A percentile compares a stretch with the other conserved stretches of the same genome.
Conservation (phyloP, 1,140 invertebrate species). For the Tenebrio molitor region DNA sequence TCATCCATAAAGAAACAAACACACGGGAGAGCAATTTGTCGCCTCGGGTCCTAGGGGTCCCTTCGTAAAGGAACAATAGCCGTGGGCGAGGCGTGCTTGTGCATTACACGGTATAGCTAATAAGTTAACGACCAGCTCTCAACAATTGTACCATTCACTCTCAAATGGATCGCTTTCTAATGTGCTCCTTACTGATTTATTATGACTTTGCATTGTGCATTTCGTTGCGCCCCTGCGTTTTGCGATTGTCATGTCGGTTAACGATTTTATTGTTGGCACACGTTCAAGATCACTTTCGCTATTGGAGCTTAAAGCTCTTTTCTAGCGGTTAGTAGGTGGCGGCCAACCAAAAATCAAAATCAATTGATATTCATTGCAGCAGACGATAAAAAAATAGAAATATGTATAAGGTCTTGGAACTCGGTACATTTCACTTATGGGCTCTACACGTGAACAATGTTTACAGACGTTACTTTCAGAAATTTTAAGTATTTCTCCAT, state of each 20-base stretch:
- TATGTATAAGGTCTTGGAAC: no score
- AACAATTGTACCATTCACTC: slow-evolving; percentile 47
- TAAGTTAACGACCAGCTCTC: slow-evolving; percentile 52
- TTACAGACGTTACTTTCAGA: no score
- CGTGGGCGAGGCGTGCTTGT: slow-evolving; percentile 59
- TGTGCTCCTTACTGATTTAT: slow-evolving; percentile 61
- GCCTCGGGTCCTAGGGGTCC: slow-evolving; percentile 26
- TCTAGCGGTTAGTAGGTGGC: no score
- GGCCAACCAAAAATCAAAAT: no score
- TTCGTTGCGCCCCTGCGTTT: slow-evolving; percentile 21
- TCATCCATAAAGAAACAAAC: slow-evolving; percentile 39
- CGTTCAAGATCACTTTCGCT: slow-evolving; percentile 51
- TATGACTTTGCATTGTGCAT: slow-evolving; percentile 48
- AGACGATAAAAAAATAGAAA: no score
- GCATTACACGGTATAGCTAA: slow-evolving; percentile 59
- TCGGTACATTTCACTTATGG: no score
- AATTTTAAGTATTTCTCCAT: no score
- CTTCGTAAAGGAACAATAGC: slow-evolving; percentile 45
- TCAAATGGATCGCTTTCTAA: slow-evolving; percentile 54
- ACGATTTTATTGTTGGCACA: slow-evolving; percentile 67
- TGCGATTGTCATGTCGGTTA: slow-evolving; percentile 42
- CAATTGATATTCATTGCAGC: no score
- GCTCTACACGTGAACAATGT: no score
- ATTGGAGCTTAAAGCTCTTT: not conserved
- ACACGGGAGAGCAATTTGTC: slow-evolving; percentile 38